Percentiles rank a stretch among this genome's conserved stretches.
Conservation (phyloP, 2,113 vertebrate species). For the Saguinus imperator region DNA sequence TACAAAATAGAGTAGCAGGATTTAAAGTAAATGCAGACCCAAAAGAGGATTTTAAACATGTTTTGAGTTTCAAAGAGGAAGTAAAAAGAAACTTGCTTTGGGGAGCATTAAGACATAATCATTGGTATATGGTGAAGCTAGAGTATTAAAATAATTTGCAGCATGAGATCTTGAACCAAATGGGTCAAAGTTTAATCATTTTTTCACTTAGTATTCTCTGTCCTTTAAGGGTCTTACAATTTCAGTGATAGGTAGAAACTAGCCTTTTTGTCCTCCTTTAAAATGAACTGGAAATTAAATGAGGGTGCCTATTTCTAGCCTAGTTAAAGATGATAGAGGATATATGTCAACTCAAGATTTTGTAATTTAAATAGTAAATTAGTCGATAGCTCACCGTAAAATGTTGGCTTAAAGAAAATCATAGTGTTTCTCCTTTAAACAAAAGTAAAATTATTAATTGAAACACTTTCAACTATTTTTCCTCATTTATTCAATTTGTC, state of each 20-base stretch:
- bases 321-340: not conserved
- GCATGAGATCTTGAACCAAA: not conserved
- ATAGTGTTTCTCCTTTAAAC: not conserved
- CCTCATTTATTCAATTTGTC: not conserved
- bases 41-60: not conserved
- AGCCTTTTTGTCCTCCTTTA: not conserved
- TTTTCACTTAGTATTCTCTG: not conserved
- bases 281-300: not conserved
- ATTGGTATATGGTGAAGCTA: not conserved
- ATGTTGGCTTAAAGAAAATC: slow-evolving; percentile 15
- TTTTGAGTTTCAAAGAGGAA: not conserved
- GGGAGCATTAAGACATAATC: not conserved
- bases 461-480: slow-evolving; percentile 16
- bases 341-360: not conserved
- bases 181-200: not conserved
- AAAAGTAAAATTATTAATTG: slow-evolving; percentile 33
- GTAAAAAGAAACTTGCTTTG: not conserved
- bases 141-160: not conserved
- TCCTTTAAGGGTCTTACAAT: not conserved
- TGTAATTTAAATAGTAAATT: slow-evolving; percentile 15
- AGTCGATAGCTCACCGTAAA: not conserved
- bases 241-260: not conserved
- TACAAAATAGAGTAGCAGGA: not conserved
- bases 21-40: not conserved
- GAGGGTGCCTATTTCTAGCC: not conserved